These are phyloP conservation scores for Esperia sulphurella DNA, from an alignment of 2,888 invertebrate species.

Conservation along the genomic window DNA sequence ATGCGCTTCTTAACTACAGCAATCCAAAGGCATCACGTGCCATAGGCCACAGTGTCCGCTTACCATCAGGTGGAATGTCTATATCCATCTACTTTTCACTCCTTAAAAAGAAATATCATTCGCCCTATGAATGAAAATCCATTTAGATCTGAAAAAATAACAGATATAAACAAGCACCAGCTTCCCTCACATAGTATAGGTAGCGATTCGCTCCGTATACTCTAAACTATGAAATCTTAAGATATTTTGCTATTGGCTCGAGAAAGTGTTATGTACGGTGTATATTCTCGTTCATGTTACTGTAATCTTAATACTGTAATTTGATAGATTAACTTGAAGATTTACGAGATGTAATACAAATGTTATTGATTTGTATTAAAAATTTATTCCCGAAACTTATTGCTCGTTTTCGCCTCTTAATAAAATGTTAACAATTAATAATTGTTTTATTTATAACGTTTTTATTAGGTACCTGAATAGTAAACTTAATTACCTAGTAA, in stretches of 20 bases:
- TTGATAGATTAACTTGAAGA: slow-evolving; percentile 71
- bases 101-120: too few relatives aligned
- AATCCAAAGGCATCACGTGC: too few relatives aligned
- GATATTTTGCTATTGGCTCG: slow-evolving; percentile 54
- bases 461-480: too few relatives aligned
- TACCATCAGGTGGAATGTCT: too few relatives aligned
- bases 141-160: too few relatives aligned
- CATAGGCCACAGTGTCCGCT: too few relatives aligned
- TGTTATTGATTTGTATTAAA: slow-evolving; percentile 73
- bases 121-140: too few relatives aligned
- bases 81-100: too few relatives aligned
- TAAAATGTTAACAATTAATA: slow-evolving; percentile 76
- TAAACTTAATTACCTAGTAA: too few relatives aligned
- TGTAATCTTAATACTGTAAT: slow-evolving; percentile 75
- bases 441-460: slow-evolving; percentile 36
- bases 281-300: slow-evolving; percentile 75
- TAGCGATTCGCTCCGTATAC: not conserved
- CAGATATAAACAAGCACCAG: not conserved
- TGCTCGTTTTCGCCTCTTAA: slow-evolving; percentile 80
- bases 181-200: not conserved
- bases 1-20: too few relatives aligned
- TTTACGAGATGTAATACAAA: slow-evolving; percentile 70
- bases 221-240: slow-evolving; percentile 9
- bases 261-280: slow-evolving; percentile 56
- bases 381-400: slow-evolving; percentile 72